A percentile compares a stretch with the other conserved stretches of the same genome.
Evolutionary conservation across 2,113 vertebrate species (phyloP).

Genomic region (Casuarius casuarius): DNA sequence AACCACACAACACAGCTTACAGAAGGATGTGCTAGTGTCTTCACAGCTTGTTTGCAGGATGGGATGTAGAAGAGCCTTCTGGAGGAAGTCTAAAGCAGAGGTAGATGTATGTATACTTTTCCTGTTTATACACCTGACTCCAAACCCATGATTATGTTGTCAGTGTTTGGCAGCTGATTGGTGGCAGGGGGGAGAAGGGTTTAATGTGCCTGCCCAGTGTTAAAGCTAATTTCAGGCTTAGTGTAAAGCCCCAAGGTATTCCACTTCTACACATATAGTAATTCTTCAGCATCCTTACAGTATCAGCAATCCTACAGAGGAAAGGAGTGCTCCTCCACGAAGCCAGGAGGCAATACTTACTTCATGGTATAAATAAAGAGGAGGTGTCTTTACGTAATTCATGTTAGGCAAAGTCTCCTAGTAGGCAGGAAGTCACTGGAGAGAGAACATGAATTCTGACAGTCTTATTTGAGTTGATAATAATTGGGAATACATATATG

Average conservation of each 20-base stretch:
- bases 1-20: background rate
- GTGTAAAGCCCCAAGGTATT: background rate
- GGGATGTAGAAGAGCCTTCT: background rate
- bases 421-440: too few relatives aligned
- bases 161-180: background rate
- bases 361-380: background rate
- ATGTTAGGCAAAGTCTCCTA: background rate
- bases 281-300: background rate
- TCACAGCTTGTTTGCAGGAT: background rate
- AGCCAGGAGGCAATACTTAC: background rate
- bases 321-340: accelerated
- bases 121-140: background rate
- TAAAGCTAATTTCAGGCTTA: background rate
- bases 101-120: background rate
- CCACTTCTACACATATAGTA: accelerated
- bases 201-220: background rate
- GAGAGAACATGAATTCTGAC: too few relatives aligned
- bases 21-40: background rate
- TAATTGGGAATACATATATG: background rate
- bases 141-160: accelerated
- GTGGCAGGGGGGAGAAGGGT: background rate
- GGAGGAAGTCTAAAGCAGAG: background rate
- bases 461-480: too few relatives aligned
- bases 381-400: background rate
- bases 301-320: background rate